These are phyloP conservation scores for Spodoptera frugiperda DNA, from an alignment of 1,140 invertebrate genomes.

Conservation along the genomic window DNA sequence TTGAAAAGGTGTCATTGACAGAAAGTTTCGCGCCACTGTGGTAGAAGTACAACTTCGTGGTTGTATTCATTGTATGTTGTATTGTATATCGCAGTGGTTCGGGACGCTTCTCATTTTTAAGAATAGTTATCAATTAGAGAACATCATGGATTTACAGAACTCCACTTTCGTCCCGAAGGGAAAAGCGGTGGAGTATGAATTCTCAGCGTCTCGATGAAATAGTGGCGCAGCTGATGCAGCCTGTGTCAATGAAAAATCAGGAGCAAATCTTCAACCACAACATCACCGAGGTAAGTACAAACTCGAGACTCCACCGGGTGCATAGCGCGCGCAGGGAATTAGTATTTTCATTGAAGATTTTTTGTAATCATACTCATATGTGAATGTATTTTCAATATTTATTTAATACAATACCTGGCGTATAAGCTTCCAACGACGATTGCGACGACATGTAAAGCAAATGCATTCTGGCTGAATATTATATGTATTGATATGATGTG, in stretches of 20 bases:
- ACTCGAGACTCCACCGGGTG: background rate
- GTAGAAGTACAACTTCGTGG: constrained; percentile 45
- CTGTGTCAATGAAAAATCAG: constrained; percentile 62
- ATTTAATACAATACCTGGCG: too few relatives aligned
- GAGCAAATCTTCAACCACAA: constrained; percentile 82
- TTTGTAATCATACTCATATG: too few relatives aligned
- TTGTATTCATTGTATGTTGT: constrained; percentile 41
- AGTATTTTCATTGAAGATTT: too few relatives aligned
- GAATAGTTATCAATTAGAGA: constrained; percentile 78
- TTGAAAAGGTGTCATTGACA: constrained; percentile 73
- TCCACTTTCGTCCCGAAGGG: constrained; percentile 65
- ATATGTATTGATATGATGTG: too few relatives aligned
- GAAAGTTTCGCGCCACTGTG: constrained; percentile 81
- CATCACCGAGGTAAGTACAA: constrained; percentile 74
- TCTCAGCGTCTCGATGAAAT: constrained; percentile 81
- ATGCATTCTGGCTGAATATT: too few relatives aligned
- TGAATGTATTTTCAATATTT: too few relatives aligned
- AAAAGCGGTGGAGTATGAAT: constrained; percentile 82
- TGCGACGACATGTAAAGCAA: too few relatives aligned
- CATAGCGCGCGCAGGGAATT: too few relatives aligned
- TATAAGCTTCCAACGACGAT: too few relatives aligned
- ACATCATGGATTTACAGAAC: constrained; percentile 72
- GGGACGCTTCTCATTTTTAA: constrained; percentile 61
- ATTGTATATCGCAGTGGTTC: constrained; percentile 63
- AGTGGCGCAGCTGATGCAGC: constrained; percentile 82